Evolutionary conservation across 1,140 invertebrate species (phyloP), one percentile per base, ranked within the genome.

Genomic region (Pararge aegeria): DNA sequence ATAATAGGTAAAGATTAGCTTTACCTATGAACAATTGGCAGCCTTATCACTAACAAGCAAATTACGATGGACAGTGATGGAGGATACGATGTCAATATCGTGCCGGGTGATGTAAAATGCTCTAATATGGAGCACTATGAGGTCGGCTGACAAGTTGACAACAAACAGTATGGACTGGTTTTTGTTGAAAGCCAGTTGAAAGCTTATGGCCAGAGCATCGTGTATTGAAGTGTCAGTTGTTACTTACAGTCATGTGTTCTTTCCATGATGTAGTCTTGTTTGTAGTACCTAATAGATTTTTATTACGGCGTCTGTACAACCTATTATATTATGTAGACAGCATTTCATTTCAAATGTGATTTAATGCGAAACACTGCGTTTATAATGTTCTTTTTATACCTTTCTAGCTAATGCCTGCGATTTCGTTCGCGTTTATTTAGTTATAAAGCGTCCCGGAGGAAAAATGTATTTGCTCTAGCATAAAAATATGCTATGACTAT

Each of bases 121-220:
- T 34, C 30, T n/a, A 12, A 10, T 34, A 34, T 34, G 30, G n/a
- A 34, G 30, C 30, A 34, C 30, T 34, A 34, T 34, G 44, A 56
- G 52, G 50, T 65, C 42, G 51, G 34, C 42, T 60, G 60, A 67
- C 60, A 67, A 59, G 52, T 57, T 60, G 60, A 67, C 60, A 67
- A 59, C 55, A 46, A 67, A 59, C 55, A 46, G 48, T 48, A 65
- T 52, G 38, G 63, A 42, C 50, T 52, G 34, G 61, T 63, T 67
- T 67, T 66, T 66, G 51, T 57, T 20, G 18, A 30, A 34, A 37
- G 44, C 40, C 27, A 34, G 5, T 46, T 21, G 38, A 19, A 52
- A 40, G 55, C 50, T 29, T 21, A 50, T 21, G 61, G 49, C 55
- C 5, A 20, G 42, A 46, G 46, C 48, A 30, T 34, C 46, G 38